These are phyloP conservation scores for Strigamia maritima DNA, from an alignment of 2,888 invertebrate species.

Conservation along the genomic window DNA sequence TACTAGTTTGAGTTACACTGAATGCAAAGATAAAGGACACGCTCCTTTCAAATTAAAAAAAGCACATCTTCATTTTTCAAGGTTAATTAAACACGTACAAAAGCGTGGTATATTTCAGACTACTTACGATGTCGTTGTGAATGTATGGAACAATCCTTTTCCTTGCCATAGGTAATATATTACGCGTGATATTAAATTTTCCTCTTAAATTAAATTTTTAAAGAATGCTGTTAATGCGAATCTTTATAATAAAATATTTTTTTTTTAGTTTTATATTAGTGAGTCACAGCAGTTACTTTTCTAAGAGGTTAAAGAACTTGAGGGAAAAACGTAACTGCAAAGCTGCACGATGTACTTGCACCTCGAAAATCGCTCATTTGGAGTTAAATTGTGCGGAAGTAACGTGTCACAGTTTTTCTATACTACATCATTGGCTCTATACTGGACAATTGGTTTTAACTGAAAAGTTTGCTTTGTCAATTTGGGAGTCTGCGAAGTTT, in stretches of 20 bases:
- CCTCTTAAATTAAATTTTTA: neutral
- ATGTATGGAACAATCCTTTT: neutral
- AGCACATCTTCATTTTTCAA: constrained; percentile 6
- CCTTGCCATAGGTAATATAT: constrained; percentile 2
- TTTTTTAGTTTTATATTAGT: neutral
- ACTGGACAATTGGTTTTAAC: neutral
- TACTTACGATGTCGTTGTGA: constrained; percentile 26
- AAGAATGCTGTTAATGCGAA: neutral
- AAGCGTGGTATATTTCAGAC: constrained; percentile 18
- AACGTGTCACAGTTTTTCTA: neutral
- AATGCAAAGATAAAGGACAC: neutral
- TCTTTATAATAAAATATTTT: neutral
- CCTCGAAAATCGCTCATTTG: neutral
- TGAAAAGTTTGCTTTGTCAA: neutral
- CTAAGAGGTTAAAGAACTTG: neutral
- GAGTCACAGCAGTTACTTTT: neutral
- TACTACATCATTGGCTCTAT: neutral
- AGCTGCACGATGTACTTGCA: neutral
- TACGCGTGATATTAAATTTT: constrained; percentile 1
- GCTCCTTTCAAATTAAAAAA: neutral
- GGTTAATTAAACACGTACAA: constrained; percentile 26
- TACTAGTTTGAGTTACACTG: neutral
- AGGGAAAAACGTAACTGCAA: neutral
- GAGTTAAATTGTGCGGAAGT: neutral
- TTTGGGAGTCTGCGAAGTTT: neutral